These are phyloP conservation scores for Stomatorhinus ivindoensis DNA, from an alignment of 2,113 vertebrate species.

Conservation along the genomic window DNA sequence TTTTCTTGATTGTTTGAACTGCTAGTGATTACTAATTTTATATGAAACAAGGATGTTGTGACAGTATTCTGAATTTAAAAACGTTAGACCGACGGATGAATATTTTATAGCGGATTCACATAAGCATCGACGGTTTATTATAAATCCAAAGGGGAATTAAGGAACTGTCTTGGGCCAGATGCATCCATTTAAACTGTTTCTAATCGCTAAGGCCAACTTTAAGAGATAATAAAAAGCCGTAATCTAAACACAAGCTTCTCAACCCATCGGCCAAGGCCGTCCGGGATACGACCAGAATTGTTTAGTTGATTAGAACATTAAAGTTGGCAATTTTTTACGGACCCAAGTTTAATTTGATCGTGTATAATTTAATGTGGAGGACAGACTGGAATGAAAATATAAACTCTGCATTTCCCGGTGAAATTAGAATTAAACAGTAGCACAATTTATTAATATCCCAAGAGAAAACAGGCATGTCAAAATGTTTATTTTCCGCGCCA, in stretches of 20 bases:
- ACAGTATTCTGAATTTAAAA: neutral
- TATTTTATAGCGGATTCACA: neutral
- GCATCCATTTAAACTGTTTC: neutral
- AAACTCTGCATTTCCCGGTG: neutral
- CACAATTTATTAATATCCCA: conserved; percentile 3
- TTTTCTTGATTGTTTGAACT: neutral
- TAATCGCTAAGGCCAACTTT: neutral
- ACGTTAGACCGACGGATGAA: neutral
- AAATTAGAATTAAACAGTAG: neutral
- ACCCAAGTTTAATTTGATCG: neutral
- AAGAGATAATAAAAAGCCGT: neutral
- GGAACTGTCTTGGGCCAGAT: neutral
- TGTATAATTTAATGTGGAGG: neutral
- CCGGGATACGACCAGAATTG: neutral
- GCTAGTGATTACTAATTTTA: neutral
- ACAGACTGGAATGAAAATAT: neutral
- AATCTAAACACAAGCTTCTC: neutral
- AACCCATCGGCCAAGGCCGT: neutral
- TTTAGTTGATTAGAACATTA: conserved; percentile 18
- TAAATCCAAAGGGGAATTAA: neutral
- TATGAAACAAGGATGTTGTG: neutral
- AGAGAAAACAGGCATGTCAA: neutral
- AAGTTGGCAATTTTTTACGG: conserved; percentile 28
- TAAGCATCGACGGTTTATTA: neutral
- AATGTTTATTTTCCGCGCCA: neutral